Evolutionary conservation across 2,113 vertebrate genomes (phyloP).

Genomic region (Hyperoodon ampullatus): DNA sequence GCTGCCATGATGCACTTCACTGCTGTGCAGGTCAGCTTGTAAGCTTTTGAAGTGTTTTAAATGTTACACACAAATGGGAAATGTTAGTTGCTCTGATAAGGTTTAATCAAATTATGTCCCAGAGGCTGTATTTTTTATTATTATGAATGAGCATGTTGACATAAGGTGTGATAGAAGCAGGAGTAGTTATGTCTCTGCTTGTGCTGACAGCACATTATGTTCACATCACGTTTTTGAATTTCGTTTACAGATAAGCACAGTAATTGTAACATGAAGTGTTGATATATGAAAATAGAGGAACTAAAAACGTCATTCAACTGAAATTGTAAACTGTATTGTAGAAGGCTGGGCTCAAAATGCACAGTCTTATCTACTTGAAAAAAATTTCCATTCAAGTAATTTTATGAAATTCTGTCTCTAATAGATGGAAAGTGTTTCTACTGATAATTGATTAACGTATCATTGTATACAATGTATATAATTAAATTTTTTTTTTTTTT

Average conservation of each 20-base stretch:
- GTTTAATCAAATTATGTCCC: constrained; percentile 65
- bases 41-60: constrained; percentile 13
- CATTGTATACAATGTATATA: not conserved
- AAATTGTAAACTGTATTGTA: constrained; percentile 70
- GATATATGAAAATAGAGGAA: constrained; percentile 79
- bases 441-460: not conserved
- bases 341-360: constrained; percentile 16
- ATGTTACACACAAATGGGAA: constrained; percentile 24
- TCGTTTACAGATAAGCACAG: constrained; percentile 84
- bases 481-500: not conserved
- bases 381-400: not conserved
- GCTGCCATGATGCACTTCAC: not conserved
- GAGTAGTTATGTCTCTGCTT: constrained; percentile 39
- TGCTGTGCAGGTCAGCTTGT: not conserved
- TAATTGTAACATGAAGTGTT: constrained; percentile 83
- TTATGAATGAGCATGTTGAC: constrained; percentile 72
- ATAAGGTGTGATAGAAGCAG: constrained; percentile 67
- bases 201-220: constrained; percentile 77
- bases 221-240: constrained; percentile 82
- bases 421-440: not conserved
- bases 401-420: not conserved
- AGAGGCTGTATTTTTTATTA: constrained; percentile 11
- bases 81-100: constrained; percentile 55
- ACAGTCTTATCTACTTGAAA: not conserved
- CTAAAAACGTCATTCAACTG: constrained; percentile 79